Base-by-base conservation (phyloP, 1,140 invertebrate genomes). In the Zaprionus vittiger region DNA sequence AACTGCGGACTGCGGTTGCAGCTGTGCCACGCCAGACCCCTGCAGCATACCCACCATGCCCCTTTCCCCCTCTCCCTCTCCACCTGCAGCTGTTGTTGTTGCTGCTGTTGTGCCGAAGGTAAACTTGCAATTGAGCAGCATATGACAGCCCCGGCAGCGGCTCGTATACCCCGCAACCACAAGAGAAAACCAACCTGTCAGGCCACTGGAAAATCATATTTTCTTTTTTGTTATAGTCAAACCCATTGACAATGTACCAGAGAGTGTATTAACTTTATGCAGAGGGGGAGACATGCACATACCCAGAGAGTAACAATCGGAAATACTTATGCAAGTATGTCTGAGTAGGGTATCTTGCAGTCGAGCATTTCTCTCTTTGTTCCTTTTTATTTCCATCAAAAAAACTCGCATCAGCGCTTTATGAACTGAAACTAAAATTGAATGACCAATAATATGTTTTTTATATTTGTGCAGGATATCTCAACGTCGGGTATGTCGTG, bases 1-100 rank as follows among this genome's bases (percentile, higher is more conserved):
- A 65, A 52, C 77, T 57, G 57, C 66, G 68, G 66, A 24, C 11
- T 38, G 37, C 38, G 68, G 74, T 77, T 73, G 69, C 31, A 56
- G 15, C 14, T 28, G 24, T 28, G 17, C 9, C 37, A 26, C 37
- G 20, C 5, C 20, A 52, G 24, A 4, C 20, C 28, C 14, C 47
- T 54, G 47, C 47, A 28, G 20, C 49, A 52, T 1, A 9, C 9
- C 15, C 65, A 15, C 2, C 4, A 54, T 24, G 14, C 26, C 24
- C 12, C 41, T 47, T 14, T 6, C 37, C 22, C 12, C 31, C 44
- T 37, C 11, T 3, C 28, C 20, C n/a, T 9, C 9, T 11, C 24
- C 22, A n/a, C 28, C 62, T 65, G 49, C 20, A 22, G n/a, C 31
- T 54, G 49, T 34, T 47, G 56, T 12, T 69, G 44, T 14, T 68